Conservation (phyloP, 2,797 vertebrate genomes). For the Pseudochirops cupreus region DNA sequence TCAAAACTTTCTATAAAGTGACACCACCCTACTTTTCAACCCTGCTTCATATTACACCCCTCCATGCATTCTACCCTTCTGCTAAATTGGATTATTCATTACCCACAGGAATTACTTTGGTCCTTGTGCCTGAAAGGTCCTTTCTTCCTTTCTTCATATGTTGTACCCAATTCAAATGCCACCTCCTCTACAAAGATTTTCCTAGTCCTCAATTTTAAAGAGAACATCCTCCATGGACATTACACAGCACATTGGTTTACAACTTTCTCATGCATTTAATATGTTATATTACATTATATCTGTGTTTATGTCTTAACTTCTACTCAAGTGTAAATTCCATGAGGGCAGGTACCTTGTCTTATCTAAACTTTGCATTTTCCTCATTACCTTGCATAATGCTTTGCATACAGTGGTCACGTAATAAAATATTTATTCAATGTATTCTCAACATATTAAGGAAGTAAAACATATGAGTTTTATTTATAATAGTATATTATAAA, state of each 20-base stretch:
- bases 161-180: neutral
- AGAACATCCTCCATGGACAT: neutral
- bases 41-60: neutral
- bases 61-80: neutral
- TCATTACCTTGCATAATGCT: neutral
- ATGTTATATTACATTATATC: neutral
- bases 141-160: neutral
- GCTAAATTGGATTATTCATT: neutral
- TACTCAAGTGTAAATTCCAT: neutral
- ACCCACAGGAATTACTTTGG: neutral
- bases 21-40: neutral
- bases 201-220: neutral
- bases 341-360: neutral
- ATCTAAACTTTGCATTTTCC: neutral
- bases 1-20: neutral
- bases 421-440: neutral
- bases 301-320: neutral
- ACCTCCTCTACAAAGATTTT: neutral
- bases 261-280: neutral
- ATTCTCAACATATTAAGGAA: neutral
- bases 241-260: neutral
- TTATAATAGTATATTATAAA: no score
- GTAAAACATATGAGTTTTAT: neutral
- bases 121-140: neutral
- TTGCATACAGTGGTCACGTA: neutral